phyloP scores from a whole-genome alignment of 2,113 vertebrate genomes.

The Muntiacus muntjak region DNA sequence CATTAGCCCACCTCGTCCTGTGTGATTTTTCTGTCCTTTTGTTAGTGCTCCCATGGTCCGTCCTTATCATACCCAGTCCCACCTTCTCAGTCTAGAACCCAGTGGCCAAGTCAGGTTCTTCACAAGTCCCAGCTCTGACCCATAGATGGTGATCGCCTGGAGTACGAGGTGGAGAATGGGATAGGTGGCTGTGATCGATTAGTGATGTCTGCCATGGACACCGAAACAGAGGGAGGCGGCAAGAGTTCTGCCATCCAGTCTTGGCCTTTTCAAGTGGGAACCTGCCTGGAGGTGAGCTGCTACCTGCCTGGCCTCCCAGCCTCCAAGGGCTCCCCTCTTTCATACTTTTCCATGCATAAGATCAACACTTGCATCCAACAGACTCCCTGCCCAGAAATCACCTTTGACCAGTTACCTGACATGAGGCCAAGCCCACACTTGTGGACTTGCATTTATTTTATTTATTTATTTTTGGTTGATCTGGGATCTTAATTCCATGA shows the following conservation, averaged over 20 bases:
- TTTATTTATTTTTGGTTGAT: neutral
- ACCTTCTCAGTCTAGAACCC: neutral
- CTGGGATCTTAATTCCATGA: neutral
- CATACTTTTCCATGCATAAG: rapidly evolving
- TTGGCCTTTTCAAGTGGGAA: neutral
- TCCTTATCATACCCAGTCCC: too few species aligned
- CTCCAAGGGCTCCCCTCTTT: neutral
- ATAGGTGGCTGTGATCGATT: rapidly evolving
- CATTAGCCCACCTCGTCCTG: rapidly evolving
- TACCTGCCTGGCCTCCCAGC: too few species aligned
- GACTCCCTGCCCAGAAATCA: neutral
- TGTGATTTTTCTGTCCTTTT: neutral
- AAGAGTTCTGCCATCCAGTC: neutral
- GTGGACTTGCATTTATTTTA: neutral
- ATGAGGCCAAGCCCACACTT: neutral
- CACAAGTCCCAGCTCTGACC: neutral
- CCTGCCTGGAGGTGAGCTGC: neutral
- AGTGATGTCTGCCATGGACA: neutral
- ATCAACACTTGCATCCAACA: too few species aligned
- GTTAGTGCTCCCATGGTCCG: rapidly evolving
- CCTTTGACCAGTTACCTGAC: neutral
- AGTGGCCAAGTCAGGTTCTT: neutral
- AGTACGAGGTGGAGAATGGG: rapidly evolving
- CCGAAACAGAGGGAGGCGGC: rapidly evolving
- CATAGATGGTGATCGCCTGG: rapidly evolving